Conservation (phyloP, 2,888 invertebrate species). For the Aphodius granarius region DNA sequence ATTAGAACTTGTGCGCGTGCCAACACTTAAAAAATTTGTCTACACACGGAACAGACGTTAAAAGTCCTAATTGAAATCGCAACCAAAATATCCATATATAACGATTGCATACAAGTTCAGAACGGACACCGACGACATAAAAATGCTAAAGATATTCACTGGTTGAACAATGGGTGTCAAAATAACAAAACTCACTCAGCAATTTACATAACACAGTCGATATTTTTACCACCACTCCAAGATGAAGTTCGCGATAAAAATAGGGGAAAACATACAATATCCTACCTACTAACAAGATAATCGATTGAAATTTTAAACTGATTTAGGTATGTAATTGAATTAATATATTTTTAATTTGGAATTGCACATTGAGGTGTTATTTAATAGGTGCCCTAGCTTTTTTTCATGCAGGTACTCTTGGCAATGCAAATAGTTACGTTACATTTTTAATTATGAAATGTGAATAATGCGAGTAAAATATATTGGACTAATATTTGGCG, state of each 20-base stretch:
- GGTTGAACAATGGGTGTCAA: neutral
- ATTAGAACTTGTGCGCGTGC: neutral
- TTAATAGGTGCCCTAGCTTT: no score
- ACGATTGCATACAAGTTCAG: neutral
- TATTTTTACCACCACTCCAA: neutral
- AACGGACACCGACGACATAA: neutral
- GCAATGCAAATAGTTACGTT: neutral
- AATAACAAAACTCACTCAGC: neutral
- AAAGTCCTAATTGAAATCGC: neutral
- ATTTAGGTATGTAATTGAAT: no score
- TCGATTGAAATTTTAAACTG: neutral
- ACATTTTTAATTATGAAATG: neutral
- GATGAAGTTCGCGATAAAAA: neutral
- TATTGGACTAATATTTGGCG: no score
- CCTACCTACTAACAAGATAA: neutral
- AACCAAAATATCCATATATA: neutral
- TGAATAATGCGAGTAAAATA: neutral
- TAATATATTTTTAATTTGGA: neutral
- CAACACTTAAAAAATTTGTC: neutral
- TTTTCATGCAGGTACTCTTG: neutral
- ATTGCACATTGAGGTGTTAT: neutral
- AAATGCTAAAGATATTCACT: neutral
- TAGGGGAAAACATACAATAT: neutral
- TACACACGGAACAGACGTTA: neutral
- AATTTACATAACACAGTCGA: neutral